Base-by-base conservation (phyloP, 2,113 vertebrate genomes). In the Chlamydotis undulata region DNA sequence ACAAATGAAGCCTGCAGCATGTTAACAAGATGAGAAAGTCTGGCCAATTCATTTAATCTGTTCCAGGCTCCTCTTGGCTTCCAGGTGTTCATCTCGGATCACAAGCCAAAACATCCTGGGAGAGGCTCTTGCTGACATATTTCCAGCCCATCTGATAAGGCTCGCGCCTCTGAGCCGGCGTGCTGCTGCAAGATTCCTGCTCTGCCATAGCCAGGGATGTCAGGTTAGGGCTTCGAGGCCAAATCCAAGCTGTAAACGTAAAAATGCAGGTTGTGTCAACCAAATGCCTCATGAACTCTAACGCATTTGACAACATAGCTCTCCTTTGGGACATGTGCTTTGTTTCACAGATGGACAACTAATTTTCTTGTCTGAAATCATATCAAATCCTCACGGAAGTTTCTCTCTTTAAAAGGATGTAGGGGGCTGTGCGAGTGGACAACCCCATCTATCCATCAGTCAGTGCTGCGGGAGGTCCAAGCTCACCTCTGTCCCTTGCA, bases 111-210 rank as follows among this genome's bases (percentile, higher is more conserved):
- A 94, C 86, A 96, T 84, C 90, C 92, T 90, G 94, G 94, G 92
- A 82, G 96, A 93, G 86, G 95, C 89, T 96, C 64, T 45, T 87
- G 80, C 86, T 89, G 90, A 75, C 22, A 0, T 81, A 17, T 82
- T 93, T 69, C 37, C 82, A 94, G 96, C 95, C 96, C 86, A 90
- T 96, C 95, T 96, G 96, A 97, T 92, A 96, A 97, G 77, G 39
- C 41, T 93, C 2, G 1, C 2, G 19, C 86, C 89, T 87, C 67
- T 0, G 1, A 91, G 89, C 67, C 2, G 3, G 81, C 89, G 2
- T 93, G 96, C 83, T 87, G 69, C 94, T 92, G 85, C 90, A 89
- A 5, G 88, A 69, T 53, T 39, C 57, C 83, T 0, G 1, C 71
- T 89, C 57, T 92, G 80, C 77, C 73, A 65, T 31, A 71, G n/a